Evolutionary conservation across 2,888 invertebrate genomes (phyloP).

Genomic region (Lithophane socia): DNA sequence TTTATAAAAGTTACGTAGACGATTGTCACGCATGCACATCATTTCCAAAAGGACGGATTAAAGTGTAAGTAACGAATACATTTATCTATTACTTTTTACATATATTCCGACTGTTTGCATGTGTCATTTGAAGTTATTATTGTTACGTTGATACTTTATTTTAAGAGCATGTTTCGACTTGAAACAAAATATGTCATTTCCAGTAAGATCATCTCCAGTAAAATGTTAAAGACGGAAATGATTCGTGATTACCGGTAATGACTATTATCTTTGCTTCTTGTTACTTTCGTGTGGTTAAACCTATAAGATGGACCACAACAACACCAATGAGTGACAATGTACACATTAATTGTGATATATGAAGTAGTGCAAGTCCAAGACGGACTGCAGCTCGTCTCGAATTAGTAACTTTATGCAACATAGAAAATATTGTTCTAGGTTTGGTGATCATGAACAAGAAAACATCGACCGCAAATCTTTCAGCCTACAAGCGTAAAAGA

Average conservation of each 20-base stretch:
- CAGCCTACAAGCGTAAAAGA: slow-evolving; percentile 11
- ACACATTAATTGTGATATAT: not conserved
- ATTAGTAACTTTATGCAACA: not conserved
- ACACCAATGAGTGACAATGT: not conserved
- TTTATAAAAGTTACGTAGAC: no score
- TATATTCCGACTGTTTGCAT: no score
- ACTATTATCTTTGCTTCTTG: not conserved
- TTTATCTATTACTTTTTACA: not conserved
- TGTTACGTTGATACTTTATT: not conserved
- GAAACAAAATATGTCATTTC: not conserved
- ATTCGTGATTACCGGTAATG: slow-evolving; percentile 5
- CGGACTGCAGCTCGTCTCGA: not conserved
- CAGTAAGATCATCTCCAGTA: slow-evolving; percentile 4
- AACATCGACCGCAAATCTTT: not conserved
- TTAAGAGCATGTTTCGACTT: not conserved
- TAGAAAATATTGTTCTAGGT: slow-evolving; percentile 10
- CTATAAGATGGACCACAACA: not conserved
- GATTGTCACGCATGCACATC: not conserved
- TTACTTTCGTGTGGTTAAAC: not conserved
- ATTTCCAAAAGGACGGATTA: not conserved
- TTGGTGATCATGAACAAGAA: slow-evolving; percentile 8
- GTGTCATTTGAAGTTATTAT: no score
- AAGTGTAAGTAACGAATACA: not conserved
- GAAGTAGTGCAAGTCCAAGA: slow-evolving; percentile 1
- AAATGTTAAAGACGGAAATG: slow-evolving; percentile 6